phyloP scores from a whole-genome alignment of 2,888 invertebrate genomes.

The Cataglyphis livida region DNA sequence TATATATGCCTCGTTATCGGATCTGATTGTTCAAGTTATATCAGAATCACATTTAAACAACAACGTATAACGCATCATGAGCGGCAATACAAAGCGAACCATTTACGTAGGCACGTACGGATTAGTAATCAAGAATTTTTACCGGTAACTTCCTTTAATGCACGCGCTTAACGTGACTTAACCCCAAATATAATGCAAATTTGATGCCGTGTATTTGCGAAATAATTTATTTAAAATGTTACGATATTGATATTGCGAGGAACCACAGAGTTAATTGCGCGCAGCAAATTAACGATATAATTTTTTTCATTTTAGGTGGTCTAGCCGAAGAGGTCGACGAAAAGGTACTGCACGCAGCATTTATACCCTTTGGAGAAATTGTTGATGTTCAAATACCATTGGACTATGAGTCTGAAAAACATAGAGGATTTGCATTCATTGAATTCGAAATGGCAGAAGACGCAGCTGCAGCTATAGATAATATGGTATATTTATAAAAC shows the following conservation, averaged over 20 bases:
- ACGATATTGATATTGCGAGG: not conserved
- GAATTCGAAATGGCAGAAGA: constrained; percentile 99
- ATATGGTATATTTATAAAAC: constrained; percentile 91
- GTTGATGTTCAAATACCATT: constrained; percentile 99
- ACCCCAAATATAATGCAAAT: not conserved
- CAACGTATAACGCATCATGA: constrained; percentile 78
- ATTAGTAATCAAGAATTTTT: not conserved
- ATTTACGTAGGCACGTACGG: constrained; percentile 90
- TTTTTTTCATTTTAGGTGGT: constrained; percentile 87
- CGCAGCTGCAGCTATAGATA: constrained; percentile 99
- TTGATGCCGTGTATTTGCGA: not conserved
- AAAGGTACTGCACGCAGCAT: constrained; percentile 97
- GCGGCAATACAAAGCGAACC: constrained; percentile 91
- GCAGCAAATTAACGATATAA: not conserved
- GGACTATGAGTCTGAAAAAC: constrained; percentile 98
- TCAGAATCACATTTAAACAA: constrained; percentile 10
- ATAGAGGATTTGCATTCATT: constrained; percentile 99
- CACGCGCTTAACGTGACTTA: not conserved
- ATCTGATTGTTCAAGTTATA: constrained; percentile 47
- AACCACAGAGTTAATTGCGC: not conserved
- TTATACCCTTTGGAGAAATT: constrained; percentile 99
- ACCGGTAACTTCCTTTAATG: not conserved
- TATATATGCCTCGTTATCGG: constrained; percentile 64
- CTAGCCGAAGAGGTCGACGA: constrained; percentile 98
- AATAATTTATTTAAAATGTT: not conserved